Base-by-base conservation (phyloP, 2,797 vertebrate genomes). In the Xenops minutus region DNA sequence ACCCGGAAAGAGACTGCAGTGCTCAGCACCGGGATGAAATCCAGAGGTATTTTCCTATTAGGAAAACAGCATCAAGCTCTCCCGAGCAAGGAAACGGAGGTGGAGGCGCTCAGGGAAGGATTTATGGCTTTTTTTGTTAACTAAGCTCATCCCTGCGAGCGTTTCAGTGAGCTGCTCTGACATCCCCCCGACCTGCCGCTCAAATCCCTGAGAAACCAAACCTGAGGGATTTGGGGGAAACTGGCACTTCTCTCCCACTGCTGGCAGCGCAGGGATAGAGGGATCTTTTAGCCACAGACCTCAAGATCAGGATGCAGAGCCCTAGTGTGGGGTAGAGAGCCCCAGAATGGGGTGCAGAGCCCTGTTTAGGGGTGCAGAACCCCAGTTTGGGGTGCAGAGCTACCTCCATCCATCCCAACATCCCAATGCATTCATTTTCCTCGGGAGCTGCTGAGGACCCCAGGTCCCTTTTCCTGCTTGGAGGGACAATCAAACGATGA, bases 51-150 rank as follows among this genome's bases (percentile, higher is more conserved):
- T 63, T 67, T 61, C 84, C 37, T 41, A 2, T 24, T 9, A 52
- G 74, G 32, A 39, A n/a, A 82, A 41, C 76, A 55, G 4, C 0
- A 12, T 7, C 84, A n/a, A 54, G 69, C 76, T 32, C 58, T 30
- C 81, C 56, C 0, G 61, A 36, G 78, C 0, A 0, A 26, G 36
- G 34, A 43, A 54, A 30, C 0, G 10, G 52, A 49, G 67, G 61
- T 8, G 41, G 12, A 21, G 18, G 69, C 2, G 32, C 51, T 44
- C 1, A 0, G 55, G 61, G 75, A 61, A 76, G 26, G 48, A 85
- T 68, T 67, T 39, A 12, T 48, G 7, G 23, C 14, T 2, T 30
- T 46, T 44, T 9, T 5, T 9, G 8, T 64, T 48, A 77, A 68
- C 37, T 7, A 32, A 75, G 83, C 49, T 54, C 54, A 85, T 73